These are phyloP conservation scores for Istiophorus platypterus DNA, from an alignment of 2,113 vertebrate species.

Conservation along the genomic window DNA sequence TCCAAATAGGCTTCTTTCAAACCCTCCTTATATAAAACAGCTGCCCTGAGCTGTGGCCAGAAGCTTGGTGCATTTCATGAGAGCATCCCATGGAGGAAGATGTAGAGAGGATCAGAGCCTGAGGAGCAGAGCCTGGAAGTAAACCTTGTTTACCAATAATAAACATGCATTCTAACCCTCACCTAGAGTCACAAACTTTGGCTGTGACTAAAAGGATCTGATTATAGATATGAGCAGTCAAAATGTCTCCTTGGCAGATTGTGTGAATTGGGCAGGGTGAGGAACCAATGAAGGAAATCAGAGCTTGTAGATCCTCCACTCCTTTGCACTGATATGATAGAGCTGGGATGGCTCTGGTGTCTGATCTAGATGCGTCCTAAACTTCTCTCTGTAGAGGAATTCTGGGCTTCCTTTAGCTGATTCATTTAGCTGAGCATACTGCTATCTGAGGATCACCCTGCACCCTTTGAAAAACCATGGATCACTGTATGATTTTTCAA, in stretches of 20 bases:
- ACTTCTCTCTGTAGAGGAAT: not conserved
- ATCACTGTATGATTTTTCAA: not conserved
- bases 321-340: not conserved
- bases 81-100: not conserved
- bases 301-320: not conserved
- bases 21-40: conserved; percentile 17
- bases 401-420: no score
- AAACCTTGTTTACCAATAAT: not conserved
- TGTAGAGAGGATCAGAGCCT: not conserved
- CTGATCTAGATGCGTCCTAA: not conserved
- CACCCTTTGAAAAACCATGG: not conserved
- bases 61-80: not conserved
- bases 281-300: no score
- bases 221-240: not conserved
- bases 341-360: not conserved
- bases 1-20: conserved; percentile 14
- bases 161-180: not conserved
- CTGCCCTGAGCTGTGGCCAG: conserved; percentile 9
- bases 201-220: not conserved
- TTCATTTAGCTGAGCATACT: not conserved
- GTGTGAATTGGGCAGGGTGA: not conserved
- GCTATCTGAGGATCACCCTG: not conserved
- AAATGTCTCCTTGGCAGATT: not conserved
- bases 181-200: not conserved
- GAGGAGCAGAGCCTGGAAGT: not conserved